Base-by-base conservation (phyloP, 2,888 invertebrate species). In the Leptopilina drosophilae region DNA sequence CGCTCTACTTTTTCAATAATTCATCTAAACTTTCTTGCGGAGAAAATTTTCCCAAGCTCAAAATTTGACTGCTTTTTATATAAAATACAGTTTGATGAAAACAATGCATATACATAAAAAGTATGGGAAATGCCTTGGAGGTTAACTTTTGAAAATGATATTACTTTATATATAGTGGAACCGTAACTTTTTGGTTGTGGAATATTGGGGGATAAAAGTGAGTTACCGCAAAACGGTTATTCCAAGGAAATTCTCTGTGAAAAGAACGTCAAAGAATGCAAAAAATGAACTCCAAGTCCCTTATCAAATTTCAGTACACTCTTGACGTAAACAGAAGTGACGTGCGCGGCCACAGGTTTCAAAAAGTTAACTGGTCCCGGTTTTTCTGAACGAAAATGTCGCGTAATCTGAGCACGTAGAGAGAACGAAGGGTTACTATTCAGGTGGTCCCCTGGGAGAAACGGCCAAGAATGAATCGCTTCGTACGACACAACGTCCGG, bases 381-480 rank as follows among this genome's bases (percentile, higher is more conserved):
- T 69, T 73, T 49, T 73, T 26, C 69, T 73, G 26, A 56, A n/a
- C 53, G 53, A 73, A 75, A 80, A 78, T 79, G 82, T 79, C 78
- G 80, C 65, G 80, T 78, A 83, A 84, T 83, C 84, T 78, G 78
- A 80, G 82, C 84, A 84, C 84, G 84, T 84, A 84, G 82, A 78
- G 82, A 78, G 78, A 76, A 80, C 73, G 15, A 73, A 81, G 82
- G 79, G 33, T 56, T 73, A 73, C 69, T 79, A 79, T 79, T 78
- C 80, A 73, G 66, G 79, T 73, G 69, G 8, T 53, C 69, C 69
- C 56, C 64, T 65, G 69, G 67, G 66, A 80, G 79, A 77, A 77
- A 83, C 79, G 76, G 79, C 67, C 77, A 80, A 82, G 85, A 86
- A 87, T 84, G 83, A 87, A 87, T 85, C 84, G 79, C 76, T 80